Evolutionary conservation across 2,888 invertebrate species (phyloP), one percentile per base, ranked within the genome.

Genomic region (Neoitamus cyanurus): DNA sequence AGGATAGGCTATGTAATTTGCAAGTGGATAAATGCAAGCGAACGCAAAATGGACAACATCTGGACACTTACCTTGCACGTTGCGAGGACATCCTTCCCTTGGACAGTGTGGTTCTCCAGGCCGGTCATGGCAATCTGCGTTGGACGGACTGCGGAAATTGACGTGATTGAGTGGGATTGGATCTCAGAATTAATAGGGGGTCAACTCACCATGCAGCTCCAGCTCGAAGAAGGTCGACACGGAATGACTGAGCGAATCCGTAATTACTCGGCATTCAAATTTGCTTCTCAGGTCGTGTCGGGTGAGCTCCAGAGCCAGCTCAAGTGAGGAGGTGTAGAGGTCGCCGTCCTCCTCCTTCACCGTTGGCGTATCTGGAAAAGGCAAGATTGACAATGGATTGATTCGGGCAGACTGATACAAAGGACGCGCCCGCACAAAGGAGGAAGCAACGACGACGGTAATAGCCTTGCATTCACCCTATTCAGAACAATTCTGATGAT

Each of bases 1-100:
- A 9, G 20, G 6, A 58, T 58, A 15, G 9, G 20, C 25, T n/a
- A 20, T 58, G 25, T 15, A 58, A 58, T 20, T 58, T 58, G 58
- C 58, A 58, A 20, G 25, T 15, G 25, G 25, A 25, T 13, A 58
- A 48, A 48, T 42, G 42, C 13, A 42, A 13, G 42, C 3, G 15
- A 42, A 42, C 42, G 4, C 3, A 42, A 3, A 13, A 42, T n/a
- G 3, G 42, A 11, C 4, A 11, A n/a, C 42, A 42, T 42, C 42
- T 42, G 13, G 25, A 58, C 37, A 11, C 90, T 90, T 89, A 91
- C 91, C 88, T 90, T 87, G 90, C 98, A 98, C 89, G 94, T 93
- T 86, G 98, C 93, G 83, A 95, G 93, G 83, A 97, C 95, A 88
- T 95, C 93, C 6, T 95, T 95, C 31, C 96, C 97, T 88, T 96